A percentile compares a stretch with the other conserved stretches of the same genome.
Evolutionary conservation across 1,140 invertebrate species (phyloP).

Genomic region (Arctopsyche grandis): DNA sequence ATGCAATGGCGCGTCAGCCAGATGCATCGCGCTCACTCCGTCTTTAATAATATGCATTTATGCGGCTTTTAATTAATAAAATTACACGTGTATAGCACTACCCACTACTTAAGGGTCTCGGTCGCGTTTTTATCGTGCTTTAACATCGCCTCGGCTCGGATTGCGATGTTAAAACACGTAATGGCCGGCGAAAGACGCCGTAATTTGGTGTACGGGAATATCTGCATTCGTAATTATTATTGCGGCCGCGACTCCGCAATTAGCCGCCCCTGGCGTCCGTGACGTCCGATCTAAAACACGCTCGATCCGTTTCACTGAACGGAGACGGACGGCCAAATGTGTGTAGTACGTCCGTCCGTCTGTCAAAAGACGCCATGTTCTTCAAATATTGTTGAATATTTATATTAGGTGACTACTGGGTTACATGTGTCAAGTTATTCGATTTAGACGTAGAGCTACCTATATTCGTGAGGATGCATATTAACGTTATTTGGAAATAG

Average conservation of each 20-base stretch:
- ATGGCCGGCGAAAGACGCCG: conserved; percentile 43
- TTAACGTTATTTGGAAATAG: too few relatives aligned
- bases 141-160: conserved; percentile 26
- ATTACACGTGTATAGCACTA: conserved; percentile 34
- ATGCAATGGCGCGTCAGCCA: too few relatives aligned
- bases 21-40: background rate
- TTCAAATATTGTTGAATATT: too few relatives aligned
- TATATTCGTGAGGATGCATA: too few relatives aligned
- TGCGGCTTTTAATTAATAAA: conserved; percentile 39
- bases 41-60: conserved; percentile 29
- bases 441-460: too few relatives aligned
- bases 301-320: too few relatives aligned
- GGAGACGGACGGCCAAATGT: too few relatives aligned
- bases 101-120: background rate
- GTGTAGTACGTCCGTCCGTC: conserved; percentile 3
- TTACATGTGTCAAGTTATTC: too few relatives aligned
- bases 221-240: conserved; percentile 53
- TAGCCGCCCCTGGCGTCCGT: conserved; percentile 14
- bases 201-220: conserved; percentile 43
- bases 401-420: too few relatives aligned
- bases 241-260: conserved; percentile 36
- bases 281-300: background rate
- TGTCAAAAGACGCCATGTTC: conserved; percentile 17
- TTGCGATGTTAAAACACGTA: conserved; percentile 52
- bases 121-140: conserved; percentile 14